Base-by-base conservation (phyloP, 2,888 invertebrate genomes). In the Formica aserva region DNA sequence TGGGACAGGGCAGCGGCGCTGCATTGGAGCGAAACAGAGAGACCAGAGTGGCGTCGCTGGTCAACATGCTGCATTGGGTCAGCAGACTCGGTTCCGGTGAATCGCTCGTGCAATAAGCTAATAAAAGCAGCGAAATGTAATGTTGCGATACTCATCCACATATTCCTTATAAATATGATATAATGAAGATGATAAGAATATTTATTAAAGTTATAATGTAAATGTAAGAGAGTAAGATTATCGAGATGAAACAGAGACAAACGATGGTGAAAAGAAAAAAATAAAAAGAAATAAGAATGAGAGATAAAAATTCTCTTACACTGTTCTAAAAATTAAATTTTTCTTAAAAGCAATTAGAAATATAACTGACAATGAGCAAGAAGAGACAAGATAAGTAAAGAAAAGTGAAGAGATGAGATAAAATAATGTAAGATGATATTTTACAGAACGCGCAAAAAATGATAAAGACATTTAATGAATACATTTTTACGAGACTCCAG, bases 1-100 rank as follows among this genome's bases (percentile, higher is more conserved):
- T 98, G 1, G 98, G 98, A 92, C 98, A 98, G 38, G 96, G 95
- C 91, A 97, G 96, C 0, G 98, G 97, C 65, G 96, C 95, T 0
- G 97, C 97, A 86, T 96, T 95, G 1, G 96, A 97, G 78, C 97
- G 95, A 95, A 97, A 97, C 96, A 98, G 96, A 88, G 97, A 97
- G 95, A 96, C 96, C 0, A 97, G 96, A 0, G 96, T 95, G 0
- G 97, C 97, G 93, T 97, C 98, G 0, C 97, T 97, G 32, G 96
- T 96, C 92, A 98, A 97, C 82, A 95, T 95, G 91, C 96, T 96
- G 94, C 97, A 97, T 63, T 67, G 65, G 11, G 6, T 9, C 1
- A 9, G 4, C 18, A 90, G 62, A 52, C 57, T 86, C 3, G 86
- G 84, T 55, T 80, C 80, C 35, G 83, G 55, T 22, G 85, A 32